phyloP scores from a whole-genome alignment of 1,140 invertebrate species.

The Atta colombica region DNA sequence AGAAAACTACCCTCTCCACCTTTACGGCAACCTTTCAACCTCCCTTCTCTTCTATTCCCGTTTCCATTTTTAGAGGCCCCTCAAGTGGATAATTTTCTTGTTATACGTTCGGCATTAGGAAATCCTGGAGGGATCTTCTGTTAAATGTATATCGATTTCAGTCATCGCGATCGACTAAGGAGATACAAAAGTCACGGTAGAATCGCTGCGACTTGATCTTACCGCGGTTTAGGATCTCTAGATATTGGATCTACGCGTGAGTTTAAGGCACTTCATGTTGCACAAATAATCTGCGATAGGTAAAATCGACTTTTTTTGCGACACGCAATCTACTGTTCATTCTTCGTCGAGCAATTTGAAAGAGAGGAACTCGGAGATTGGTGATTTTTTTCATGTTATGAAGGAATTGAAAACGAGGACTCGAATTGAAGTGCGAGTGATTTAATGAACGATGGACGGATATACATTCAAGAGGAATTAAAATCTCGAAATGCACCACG shows the following conservation, averaged over 20 bases:
- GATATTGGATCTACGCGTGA: conserved; percentile 85
- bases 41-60: conserved; percentile 11
- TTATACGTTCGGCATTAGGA: conserved; percentile 84
- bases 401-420: background rate
- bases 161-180: conserved; percentile 74
- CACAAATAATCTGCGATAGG: conserved; percentile 77
- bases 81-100: conserved; percentile 86
- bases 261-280: conserved; percentile 71
- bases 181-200: conserved; percentile 71
- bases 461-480: conserved; percentile 36
- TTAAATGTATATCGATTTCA: conserved; percentile 37
- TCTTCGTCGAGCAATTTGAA: conserved; percentile 45
- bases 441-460: conserved; percentile 26
- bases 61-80: conserved; percentile 72
- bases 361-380: conserved; percentile 16
- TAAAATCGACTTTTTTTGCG: conserved; percentile 61
- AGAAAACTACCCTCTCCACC: conserved; percentile 73
- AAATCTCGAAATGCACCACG: conserved; percentile 31
- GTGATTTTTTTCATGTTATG: conserved; percentile 17
- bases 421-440: background rate
- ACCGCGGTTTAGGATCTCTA: conserved; percentile 76
- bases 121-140: conserved; percentile 57
- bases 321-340: conserved; percentile 35
- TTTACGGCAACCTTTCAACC: conserved; percentile 17
- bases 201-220: conserved; percentile 62